Evolutionary conservation across 2,113 vertebrate species (phyloP).

Genomic region (Pseudonaja textilis): DNA sequence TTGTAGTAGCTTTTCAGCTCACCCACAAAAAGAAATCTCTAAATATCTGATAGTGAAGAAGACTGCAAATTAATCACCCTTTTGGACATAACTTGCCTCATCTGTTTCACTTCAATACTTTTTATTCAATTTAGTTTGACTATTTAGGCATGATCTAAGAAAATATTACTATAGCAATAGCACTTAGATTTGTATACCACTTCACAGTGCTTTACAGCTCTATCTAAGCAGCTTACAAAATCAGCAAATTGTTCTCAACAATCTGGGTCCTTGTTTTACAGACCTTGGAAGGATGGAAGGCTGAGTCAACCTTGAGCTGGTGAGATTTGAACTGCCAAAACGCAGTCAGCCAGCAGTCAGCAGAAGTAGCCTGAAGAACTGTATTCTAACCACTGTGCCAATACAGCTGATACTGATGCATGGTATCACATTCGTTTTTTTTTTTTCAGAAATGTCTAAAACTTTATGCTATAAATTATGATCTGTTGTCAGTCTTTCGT

Average conservation of each 20-base stretch:
- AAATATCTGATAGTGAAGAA: neutral
- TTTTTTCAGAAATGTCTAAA: neutral
- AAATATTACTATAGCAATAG: neutral
- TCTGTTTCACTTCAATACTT: neutral
- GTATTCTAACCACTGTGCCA: too few relatives aligned
- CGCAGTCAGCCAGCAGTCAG: too few relatives aligned
- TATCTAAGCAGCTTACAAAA: too few relatives aligned
- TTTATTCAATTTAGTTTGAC: neutral
- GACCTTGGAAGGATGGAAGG: too few relatives aligned
- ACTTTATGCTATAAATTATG: neutral
- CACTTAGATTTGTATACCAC: too few relatives aligned
- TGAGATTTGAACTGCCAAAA: too few relatives aligned
- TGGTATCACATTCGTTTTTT: neutral
- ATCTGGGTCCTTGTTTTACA: too few relatives aligned
- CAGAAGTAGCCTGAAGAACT: too few relatives aligned
- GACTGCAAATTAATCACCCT: neutral
- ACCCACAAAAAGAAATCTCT: neutral
- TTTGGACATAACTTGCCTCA: neutral
- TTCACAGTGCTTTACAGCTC: too few relatives aligned
- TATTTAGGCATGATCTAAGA: neutral
- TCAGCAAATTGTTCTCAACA: too few relatives aligned
- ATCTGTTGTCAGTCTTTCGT: neutral
- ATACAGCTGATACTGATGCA: neutral
- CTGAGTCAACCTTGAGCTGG: too few relatives aligned
- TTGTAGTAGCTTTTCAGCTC: neutral